Evolutionary conservation across 2,888 invertebrate species (phyloP).

Genomic region (Caenorhabditis sulstoni): DNA sequence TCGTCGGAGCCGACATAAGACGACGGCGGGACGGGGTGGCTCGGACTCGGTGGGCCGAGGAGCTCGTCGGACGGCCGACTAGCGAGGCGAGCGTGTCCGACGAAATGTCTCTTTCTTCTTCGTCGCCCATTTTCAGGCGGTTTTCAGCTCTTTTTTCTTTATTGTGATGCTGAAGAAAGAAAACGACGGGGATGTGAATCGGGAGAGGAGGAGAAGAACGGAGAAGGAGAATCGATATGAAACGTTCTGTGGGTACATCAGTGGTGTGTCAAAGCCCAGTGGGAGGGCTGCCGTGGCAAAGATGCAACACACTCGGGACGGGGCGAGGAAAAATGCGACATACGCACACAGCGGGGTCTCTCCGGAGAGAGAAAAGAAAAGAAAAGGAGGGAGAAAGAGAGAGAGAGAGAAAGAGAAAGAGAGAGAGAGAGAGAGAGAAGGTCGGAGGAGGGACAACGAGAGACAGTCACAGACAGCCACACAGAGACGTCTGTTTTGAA

Average conservation of each 20-base stretch:
- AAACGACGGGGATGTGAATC: not conserved
- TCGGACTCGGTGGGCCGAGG: slow-evolving; percentile 28
- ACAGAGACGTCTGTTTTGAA: not conserved
- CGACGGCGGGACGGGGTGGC: slow-evolving; percentile 49
- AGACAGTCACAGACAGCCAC: not conserved
- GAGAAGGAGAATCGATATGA: not conserved
- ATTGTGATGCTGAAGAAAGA: not conserved
- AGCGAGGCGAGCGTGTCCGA: slow-evolving; percentile 36
- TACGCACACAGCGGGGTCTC: slow-evolving; percentile 17
- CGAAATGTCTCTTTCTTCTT: slow-evolving; percentile 27
- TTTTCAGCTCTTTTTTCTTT: not conserved
- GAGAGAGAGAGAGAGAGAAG: slow-evolving; percentile 16
- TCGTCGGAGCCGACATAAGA: slow-evolving; percentile 45
- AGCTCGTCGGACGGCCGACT: slow-evolving; percentile 29
- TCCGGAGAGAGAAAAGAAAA: slow-evolving; percentile 14
- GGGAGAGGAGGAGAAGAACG: not conserved
- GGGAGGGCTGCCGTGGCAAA: slow-evolving; percentile 15
- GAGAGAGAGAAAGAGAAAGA: slow-evolving; percentile 11
- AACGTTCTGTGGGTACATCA: not conserved
- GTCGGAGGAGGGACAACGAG: slow-evolving; percentile 10
- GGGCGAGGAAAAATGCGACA: slow-evolving; percentile 23
- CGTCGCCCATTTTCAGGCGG: slow-evolving; percentile 19
- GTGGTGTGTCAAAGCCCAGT: slow-evolving; percentile 4
- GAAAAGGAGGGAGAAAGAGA: slow-evolving; percentile 1
- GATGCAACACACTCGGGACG: slow-evolving; percentile 23